Evolutionary conservation across 2,888 invertebrate genomes (phyloP).

Genomic region (Gastracanthus pulcherrimus): DNA sequence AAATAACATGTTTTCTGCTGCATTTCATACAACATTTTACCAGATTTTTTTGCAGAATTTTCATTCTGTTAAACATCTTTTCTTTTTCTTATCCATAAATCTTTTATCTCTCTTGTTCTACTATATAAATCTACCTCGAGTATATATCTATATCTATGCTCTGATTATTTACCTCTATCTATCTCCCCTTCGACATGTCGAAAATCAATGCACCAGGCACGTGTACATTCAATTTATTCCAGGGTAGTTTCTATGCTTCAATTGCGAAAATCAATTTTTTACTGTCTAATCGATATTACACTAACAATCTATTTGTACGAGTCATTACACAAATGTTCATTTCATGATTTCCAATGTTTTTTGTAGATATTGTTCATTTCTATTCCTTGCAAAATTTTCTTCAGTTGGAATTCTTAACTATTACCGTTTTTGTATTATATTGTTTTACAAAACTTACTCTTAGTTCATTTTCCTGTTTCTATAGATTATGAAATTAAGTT

Average conservation of each 20-base stretch:
- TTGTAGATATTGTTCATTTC: not conserved
- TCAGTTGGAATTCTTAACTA: not conserved
- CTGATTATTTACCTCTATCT: conserved; percentile 32
- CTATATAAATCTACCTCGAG: conserved; percentile 23
- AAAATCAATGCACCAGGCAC: conserved; percentile 47
- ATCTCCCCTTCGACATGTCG: not conserved
- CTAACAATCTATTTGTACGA: not conserved
- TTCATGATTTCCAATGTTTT: not conserved
- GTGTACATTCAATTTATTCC: conserved; percentile 47
- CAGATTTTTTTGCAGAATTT: not conserved
- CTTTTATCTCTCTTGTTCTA: conserved; percentile 25
- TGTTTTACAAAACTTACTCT: not conserved
- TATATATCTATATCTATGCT: conserved; percentile 23
- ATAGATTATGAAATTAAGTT: too few species aligned
- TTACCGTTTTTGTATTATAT: not conserved
- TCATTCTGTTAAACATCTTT: not conserved
- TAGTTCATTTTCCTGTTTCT: too few species aligned
- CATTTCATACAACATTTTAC: not conserved
- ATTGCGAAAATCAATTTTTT: not conserved
- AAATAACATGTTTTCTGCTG: not conserved
- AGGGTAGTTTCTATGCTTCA: conserved; percentile 3
- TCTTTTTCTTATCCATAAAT: not conserved
- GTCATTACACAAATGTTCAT: not conserved
- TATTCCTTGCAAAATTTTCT: not conserved
- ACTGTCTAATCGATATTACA: not conserved